Base-by-base conservation (phyloP, 2,888 invertebrate genomes). In the Caenorhabditis doughertyi region DNA sequence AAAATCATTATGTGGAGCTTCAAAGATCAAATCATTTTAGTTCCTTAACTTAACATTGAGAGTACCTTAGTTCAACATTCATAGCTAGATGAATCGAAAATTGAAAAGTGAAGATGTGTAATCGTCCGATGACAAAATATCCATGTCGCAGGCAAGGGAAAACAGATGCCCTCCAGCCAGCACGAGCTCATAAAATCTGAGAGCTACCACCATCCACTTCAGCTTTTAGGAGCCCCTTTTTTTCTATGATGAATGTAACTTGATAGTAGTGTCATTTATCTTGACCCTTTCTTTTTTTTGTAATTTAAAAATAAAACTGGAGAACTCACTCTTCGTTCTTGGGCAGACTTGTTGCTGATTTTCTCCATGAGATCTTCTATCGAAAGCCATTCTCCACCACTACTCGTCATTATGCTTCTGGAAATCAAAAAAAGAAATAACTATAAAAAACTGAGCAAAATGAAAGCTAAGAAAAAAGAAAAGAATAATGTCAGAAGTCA, bases 341-440 rank as follows among this genome's bases (percentile, higher is more conserved):
- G 65, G 3, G 70, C 64, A 13, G 82, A 73, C 35, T 79, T 82
- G 25, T 82, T 73, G 60, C 82, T 82, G 27, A 82, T 82, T 64
- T 82, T 82, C 64, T 82, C 82, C 79, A 82, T 82, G 5, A 82
- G 53, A 47, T 82, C 82, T 29, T 82, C 82, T 9, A 82, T 79
- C 16, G 82, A 82, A 5, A 82, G 56, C 82, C 82, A 82, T 72
- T 82, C 82, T 8, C 82, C 82, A 42, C 82, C 79, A 53, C 81
- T 81, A 64, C 81, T 76, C 18, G 76, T 32, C 81, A 81, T 81
- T 35, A 27, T 39, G 16, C 42, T 18, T 55, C 39, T 67, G 55
- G 18, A 68, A 55, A 44, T 35, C 7, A 58, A n/a, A n/a, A 16
- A 62, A 42, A 3, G n/a, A 55, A 25, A 25, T 23, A 25, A 32